Percentiles rank a stretch among this genome's conserved stretches.
Conservation (phyloP, 2,797 vertebrate species). For the Rhinatrema bivittatum region DNA sequence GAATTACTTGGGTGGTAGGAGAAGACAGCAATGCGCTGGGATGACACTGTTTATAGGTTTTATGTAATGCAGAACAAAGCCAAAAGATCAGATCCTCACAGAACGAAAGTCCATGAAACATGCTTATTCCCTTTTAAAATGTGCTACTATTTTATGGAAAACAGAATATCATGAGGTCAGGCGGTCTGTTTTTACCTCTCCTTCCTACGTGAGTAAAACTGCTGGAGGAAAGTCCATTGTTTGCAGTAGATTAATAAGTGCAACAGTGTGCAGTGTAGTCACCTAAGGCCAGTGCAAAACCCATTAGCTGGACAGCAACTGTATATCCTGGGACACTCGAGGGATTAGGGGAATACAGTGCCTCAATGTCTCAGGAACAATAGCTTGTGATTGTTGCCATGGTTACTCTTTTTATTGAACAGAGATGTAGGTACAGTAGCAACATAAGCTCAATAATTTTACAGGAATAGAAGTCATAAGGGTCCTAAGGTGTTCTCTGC, state of each 20-base stretch:
- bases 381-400: constrained; percentile 36
- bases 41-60: too few species aligned
- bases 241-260: constrained; percentile 1
- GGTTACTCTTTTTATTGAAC: constrained; percentile 16
- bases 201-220: constrained; percentile 5
- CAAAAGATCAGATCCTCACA: too few species aligned
- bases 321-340: constrained; percentile 32
- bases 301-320: constrained; percentile 23
- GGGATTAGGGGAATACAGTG: constrained; percentile 32
- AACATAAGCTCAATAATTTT: constrained; percentile 18
- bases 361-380: constrained; percentile 28
- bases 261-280: constrained; percentile 15
- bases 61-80: too few species aligned
- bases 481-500: too few species aligned
- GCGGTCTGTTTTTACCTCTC: constrained; percentile 3
- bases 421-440: constrained; percentile 11
- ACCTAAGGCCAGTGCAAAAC: constrained; percentile 22
- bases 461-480: constrained; percentile 1
- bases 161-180: background rate
- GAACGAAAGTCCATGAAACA: too few species aligned
- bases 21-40: too few species aligned
- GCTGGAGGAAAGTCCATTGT: constrained; percentile 11
- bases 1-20: too few species aligned
- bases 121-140: too few species aligned
- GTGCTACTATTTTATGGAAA: too few species aligned